Conservation (phyloP, 2,888 invertebrate genomes). For the Ichneumon xanthorius region DNA sequence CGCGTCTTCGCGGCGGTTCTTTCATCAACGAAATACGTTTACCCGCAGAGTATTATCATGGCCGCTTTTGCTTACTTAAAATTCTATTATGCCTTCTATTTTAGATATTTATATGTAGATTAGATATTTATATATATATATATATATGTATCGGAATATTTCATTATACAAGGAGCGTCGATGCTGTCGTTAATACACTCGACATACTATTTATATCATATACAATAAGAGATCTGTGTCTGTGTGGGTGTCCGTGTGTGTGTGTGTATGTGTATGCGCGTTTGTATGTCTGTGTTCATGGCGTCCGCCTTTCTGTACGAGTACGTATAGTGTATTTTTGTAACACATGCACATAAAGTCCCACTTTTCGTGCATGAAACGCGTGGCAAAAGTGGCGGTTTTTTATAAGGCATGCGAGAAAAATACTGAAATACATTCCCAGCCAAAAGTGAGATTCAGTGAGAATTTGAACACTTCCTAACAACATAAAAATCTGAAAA, state of each 20-base stretch:
- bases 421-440: too few relatives aligned
- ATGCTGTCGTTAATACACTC: constrained; percentile 52
- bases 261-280: constrained; percentile 4
- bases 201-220: constrained; percentile 63
- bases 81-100: constrained; percentile 40
- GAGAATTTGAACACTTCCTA: too few relatives aligned
- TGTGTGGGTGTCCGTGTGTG: neutral
- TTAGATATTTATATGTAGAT: constrained; percentile 38
- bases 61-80: constrained; percentile 36
- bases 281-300: neutral
- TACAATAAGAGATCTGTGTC: constrained; percentile 49
- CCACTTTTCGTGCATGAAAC: too few relatives aligned
- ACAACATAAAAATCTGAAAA: too few relatives aligned
- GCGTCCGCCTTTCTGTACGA: constrained; percentile 2
- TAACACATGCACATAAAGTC: too few relatives aligned
- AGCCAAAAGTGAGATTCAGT: too few relatives aligned
- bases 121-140: constrained; percentile 49
- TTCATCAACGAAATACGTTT: constrained; percentile 27
- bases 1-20: constrained; percentile 32
- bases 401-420: too few relatives aligned
- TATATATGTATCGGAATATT: constrained; percentile 60
- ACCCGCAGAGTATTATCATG: constrained; percentile 41
- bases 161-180: constrained; percentile 64
- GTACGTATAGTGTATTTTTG: constrained; percentile 21
- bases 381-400: too few relatives aligned